Percentiles rank a stretch among this genome's conserved stretches.
phyloP scores from a whole-genome alignment of 2,113 vertebrate genomes.

The Fregetta grallaria region DNA sequence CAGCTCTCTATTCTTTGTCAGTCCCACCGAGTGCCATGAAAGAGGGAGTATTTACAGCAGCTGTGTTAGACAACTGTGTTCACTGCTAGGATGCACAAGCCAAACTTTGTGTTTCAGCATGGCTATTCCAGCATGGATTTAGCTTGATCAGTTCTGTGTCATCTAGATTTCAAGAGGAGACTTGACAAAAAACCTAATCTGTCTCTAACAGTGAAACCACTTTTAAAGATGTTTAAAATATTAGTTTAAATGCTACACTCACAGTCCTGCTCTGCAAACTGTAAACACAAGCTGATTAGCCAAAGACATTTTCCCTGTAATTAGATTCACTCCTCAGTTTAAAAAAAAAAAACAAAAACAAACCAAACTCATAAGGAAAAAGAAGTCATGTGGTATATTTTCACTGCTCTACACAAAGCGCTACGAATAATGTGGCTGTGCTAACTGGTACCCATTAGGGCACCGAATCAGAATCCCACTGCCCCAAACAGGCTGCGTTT shows the following conservation, averaged over 20 bases:
- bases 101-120: accelerated
- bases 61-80: background rate
- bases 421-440: slow-evolving; percentile 8
- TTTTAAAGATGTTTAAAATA: background rate
- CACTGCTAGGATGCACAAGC: background rate
- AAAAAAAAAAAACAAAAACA: background rate
- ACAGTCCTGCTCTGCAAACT: background rate
- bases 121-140: background rate
- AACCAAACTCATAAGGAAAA: background rate
- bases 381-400: background rate
- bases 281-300: slow-evolving; percentile 56
- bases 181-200: background rate
- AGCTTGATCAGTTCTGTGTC: background rate
- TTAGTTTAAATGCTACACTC: slow-evolving; percentile 11
- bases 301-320: slow-evolving; percentile 4
- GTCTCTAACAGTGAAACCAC: background rate
- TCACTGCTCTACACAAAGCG: background rate
- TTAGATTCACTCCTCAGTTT: background rate
- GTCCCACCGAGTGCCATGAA: background rate
- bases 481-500: background rate
- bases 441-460: slow-evolving; percentile 60
- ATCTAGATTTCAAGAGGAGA: background rate
- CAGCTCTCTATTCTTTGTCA: background rate
- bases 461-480: slow-evolving; percentile 13
- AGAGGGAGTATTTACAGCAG: background rate